Base-by-base conservation (phyloP, 2,888 invertebrate genomes). In the Tachina fera region DNA sequence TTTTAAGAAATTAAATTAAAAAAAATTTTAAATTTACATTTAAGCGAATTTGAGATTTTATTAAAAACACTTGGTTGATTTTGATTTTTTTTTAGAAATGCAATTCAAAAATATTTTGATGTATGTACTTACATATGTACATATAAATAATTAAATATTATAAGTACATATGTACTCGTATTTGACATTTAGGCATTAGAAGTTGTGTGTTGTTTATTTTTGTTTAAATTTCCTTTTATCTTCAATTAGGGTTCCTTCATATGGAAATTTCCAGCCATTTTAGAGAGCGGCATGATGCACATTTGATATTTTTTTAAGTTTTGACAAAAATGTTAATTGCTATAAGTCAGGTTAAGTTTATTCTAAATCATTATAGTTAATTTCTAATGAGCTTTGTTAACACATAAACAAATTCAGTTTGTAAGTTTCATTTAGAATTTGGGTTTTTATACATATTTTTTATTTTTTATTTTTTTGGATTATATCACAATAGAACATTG, bases 401-500 rank as follows among this genome's bases (percentile, higher is more conserved):
- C 65, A 58, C 67, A 43, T 11, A 10, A n/a, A 16, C 60, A 39
- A 41, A 41, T 41, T 67, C 10, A 49, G 9, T 51, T 51, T 6
- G 39, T 49, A 31, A 6, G 31, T 31, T 31, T 31, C 31, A 31
- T 47, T 51, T 58, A 43, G 9, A 65, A 65, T 45, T 45, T 65
- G 11, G 1, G 11, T 58, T 6, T 31, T 13, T 8, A 58, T 31
- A 13, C 22, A 22, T 22, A 10, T 14, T 19, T 9, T 11, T 47
- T 56, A 68, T 43, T 6, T 45, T n/a, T n/a, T n/a, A n/a, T n/a
- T n/a, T n/a, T n/a, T 81, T 58, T n/a, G 43, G 39, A 51, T 43
- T 60, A 1, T 78, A 79, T 71, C 71, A 71, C 78, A 79, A 63
- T 56, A 45, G 10, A 19, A 45, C 19, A 56, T 79, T 71, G 43